Percentiles rank a stretch among this genome's conserved stretches.
Conservation (phyloP, 2,888 invertebrate species). For the Osmoderma eremita region DNA sequence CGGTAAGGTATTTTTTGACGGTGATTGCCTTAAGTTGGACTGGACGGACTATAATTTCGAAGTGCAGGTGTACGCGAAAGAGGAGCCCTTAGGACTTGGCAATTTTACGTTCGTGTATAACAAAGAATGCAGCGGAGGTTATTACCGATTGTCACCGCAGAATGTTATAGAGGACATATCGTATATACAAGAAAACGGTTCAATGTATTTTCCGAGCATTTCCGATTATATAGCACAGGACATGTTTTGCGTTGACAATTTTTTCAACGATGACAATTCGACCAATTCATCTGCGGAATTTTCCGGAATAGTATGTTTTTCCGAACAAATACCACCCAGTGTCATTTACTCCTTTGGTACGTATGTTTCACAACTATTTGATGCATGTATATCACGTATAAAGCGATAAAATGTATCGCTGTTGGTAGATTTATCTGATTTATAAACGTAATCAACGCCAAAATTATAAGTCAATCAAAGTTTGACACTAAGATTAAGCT, state of each 20-base stretch:
- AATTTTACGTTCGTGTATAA: slow-evolving; percentile 40
- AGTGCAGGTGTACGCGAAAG: not conserved
- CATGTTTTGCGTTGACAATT: slow-evolving; percentile 45
- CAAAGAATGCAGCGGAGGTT: slow-evolving; percentile 4
- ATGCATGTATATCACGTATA: not conserved
- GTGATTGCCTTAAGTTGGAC: not conserved
- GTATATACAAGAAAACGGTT: slow-evolving; percentile 44
- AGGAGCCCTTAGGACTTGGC: slow-evolving; percentile 1
- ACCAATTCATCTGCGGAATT: not conserved
- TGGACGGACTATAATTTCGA: not conserved
- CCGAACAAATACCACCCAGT: not conserved
- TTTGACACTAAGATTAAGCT: no score
- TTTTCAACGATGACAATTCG: slow-evolving; percentile 21
- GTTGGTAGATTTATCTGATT: slow-evolving; percentile 8
- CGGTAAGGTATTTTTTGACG: not conserved
- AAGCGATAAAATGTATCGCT: slow-evolving; percentile 4
- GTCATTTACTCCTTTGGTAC: slow-evolving; percentile 15
- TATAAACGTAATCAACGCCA: not conserved
- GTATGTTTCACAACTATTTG: not conserved
- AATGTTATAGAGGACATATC: slow-evolving; percentile 36
- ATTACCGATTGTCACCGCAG: slow-evolving; percentile 33
- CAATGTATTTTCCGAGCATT: slow-evolving; percentile 36
- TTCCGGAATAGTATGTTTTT: slow-evolving; percentile 21
- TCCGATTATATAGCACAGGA: slow-evolving; percentile 21
- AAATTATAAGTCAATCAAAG: no score